Base-by-base conservation (phyloP, 2,888 invertebrate species). In the Punctoribates punctum region DNA sequence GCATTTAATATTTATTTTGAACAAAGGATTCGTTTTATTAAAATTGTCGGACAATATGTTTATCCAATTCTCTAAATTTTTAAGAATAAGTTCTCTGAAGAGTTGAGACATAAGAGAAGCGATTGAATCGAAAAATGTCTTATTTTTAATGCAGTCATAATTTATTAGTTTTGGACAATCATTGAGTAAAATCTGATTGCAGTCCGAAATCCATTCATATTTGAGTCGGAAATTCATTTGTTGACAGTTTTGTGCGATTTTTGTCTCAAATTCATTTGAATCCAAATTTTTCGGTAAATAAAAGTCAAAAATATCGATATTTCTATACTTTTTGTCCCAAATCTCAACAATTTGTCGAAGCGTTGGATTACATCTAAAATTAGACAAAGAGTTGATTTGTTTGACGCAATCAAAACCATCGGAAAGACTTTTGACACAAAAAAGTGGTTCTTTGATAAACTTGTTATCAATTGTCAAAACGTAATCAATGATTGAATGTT, bases 121-220 rank as follows among this genome's bases (percentile, higher is more conserved):
- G 54, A 73, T 73, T 54, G 73, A 27, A 54, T 73, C 38, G 57
- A 73, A 73, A n/a, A 73, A n/a, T 13, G 13, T 48, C 20, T 73
- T 20, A 15, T 27, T 60, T 51, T 73, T 2, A 60, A 54, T n/a
- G 9, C 11, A 23, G 13, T 57, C 29, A 20, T n/a, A 15, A 17
- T 38, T 73, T 4, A 57, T 17, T 13, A 73, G 5, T 9, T 60
- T 25, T 42, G 20, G 1, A 57, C 8, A 57, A 3, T 51, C 34
- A 20, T 73, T 29, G 9, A 73, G 6, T 29, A 73, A n/a, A 13
- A 73, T 5, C 54, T 57, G 20, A 73, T 38, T 60, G 29, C 54
- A 54, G 3, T 57, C 54, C 17, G 57, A 73, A 27, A 57, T 73
- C 57, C 51, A 73, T 23, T 54, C 73, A 51, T 73, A 51, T 27